phyloP scores from a whole-genome alignment of 2,888 invertebrate genomes.

The Drosophila siamana region DNA sequence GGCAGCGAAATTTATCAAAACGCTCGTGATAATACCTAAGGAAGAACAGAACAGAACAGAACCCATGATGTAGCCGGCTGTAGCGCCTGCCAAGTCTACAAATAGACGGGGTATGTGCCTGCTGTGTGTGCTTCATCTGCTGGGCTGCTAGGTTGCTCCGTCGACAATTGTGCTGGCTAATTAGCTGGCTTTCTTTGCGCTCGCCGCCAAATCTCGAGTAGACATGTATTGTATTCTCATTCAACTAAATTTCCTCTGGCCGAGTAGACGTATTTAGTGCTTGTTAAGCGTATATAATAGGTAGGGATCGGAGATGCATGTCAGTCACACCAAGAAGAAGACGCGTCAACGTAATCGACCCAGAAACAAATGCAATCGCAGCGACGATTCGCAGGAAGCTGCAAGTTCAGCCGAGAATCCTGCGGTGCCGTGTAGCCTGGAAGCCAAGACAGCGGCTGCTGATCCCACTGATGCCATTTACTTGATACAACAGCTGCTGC shows the following conservation, averaged over 20 bases:
- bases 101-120: conserved; percentile 56
- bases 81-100: conserved; percentile 55
- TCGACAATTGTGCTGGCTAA: conserved; percentile 49
- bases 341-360: conserved; percentile 77
- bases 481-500: conserved; percentile 71
- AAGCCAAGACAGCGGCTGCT: not conserved
- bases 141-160: conserved; percentile 34
- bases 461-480: conserved; percentile 36
- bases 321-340: conserved; percentile 73
- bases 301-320: conserved; percentile 42
- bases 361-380: conserved; percentile 77
- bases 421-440: not conserved
- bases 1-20: conserved; percentile 61
- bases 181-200: conserved; percentile 38
- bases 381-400: not conserved
- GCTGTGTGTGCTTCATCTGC: conserved; percentile 3
- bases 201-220: conserved; percentile 9
- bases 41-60: too few relatives aligned
- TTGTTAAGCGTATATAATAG: conserved; percentile 5
- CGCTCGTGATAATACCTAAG: conserved; percentile 57
- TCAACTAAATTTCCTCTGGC: conserved; percentile 41
- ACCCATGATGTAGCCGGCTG: conserved; percentile 53
- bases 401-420: not conserved
- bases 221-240: conserved; percentile 39
- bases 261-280: conserved; percentile 27